Base-by-base conservation (phyloP, 2,888 invertebrate species). In the Brachylomia viminalis region DNA sequence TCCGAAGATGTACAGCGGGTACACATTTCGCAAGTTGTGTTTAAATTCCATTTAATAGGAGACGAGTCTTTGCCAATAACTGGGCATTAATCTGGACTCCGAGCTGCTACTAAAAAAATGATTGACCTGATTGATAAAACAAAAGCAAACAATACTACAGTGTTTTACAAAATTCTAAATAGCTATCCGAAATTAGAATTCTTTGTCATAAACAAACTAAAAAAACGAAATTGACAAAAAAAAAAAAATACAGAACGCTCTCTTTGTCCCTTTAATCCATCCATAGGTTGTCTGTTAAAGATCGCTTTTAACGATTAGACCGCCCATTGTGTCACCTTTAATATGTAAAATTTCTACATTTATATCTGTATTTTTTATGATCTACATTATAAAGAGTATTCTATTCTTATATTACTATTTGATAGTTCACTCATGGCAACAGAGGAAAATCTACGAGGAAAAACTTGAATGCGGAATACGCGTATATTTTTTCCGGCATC, bases 401-500 rank as follows among this genome's bases (percentile, higher is more conserved):
- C n/a, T n/a, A n/a, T n/a, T n/a, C n/a, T n/a, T n/a, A n/a, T n/a
- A n/a, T n/a, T n/a, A n/a, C n/a, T n/a, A 20, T 33, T 23, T 23
- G 13, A 69, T 17, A 33, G 47, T 20, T 13, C 13, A 13, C 15
- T 5, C 3, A 23, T 27, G 13, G 45, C 7, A 23, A 47, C 42
- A 30, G 17, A 47, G 30, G 33, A 58, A 78, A 33, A 13, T 6
- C 30, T 23, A 23, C 10, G 33, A 62, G 7, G 54, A 56, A 64
- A 58, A 58, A 27, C 15, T 33, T 33, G 13, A 15, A 54, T 15
- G 23, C 38, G 30, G 68, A 72, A 69, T 27, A 56, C 74, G 17
- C 58, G 74, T 75, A 56, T 54, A 72, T 86, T 69, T 79, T 75
- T 75, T 72, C 38, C 54, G 27, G 65, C 33, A 74, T 62, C 49